These are phyloP conservation scores for Poecilobothrus nobilitatus DNA, from an alignment of 2,888 invertebrate genomes.

Conservation along the genomic window DNA sequence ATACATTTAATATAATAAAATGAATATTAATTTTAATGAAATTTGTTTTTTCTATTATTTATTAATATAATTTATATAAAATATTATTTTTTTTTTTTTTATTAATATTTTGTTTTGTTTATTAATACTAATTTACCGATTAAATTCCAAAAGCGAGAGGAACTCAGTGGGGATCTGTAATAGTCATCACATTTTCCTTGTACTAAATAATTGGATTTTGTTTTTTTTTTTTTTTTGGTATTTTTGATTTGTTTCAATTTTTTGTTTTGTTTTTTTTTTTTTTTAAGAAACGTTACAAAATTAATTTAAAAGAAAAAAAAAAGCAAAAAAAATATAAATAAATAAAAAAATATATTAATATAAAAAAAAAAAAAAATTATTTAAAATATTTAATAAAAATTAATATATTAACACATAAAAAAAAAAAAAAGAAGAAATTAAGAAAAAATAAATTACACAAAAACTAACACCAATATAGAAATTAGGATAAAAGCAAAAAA, in stretches of 20 bases:
- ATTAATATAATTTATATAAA: too few relatives aligned
- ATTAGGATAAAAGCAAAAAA: too few relatives aligned
- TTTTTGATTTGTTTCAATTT: slow-evolving; percentile 14
- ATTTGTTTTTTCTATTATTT: too few relatives aligned
- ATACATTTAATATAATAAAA: too few relatives aligned
- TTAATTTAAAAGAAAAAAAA: slow-evolving; percentile 21
- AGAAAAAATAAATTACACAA: too few relatives aligned
- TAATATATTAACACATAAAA: too few relatives aligned
- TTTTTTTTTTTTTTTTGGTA: slow-evolving; percentile 20
- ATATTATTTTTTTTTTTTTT: too few relatives aligned
- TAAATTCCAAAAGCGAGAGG: slow-evolving; percentile 44
- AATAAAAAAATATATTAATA: slow-evolving; percentile 16
- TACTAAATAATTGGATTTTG: slow-evolving; percentile 34
- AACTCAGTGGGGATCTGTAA: slow-evolving; percentile 44
- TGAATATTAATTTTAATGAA: too few relatives aligned
- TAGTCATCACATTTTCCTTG: slow-evolving; percentile 44
- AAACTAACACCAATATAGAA: too few relatives aligned
- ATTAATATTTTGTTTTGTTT: background rate
- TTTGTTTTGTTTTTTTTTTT: slow-evolving; percentile 16
- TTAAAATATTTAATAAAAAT: background rate
- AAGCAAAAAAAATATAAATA: slow-evolving; percentile 19
- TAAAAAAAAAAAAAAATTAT: slow-evolving; percentile 14
- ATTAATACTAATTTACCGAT: slow-evolving; percentile 41
- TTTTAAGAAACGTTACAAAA: slow-evolving; percentile 23
- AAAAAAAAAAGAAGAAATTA: too few relatives aligned